phyloP scores from a whole-genome alignment of 2,113 vertebrate genomes.

The Lampris megalopsis region DNA sequence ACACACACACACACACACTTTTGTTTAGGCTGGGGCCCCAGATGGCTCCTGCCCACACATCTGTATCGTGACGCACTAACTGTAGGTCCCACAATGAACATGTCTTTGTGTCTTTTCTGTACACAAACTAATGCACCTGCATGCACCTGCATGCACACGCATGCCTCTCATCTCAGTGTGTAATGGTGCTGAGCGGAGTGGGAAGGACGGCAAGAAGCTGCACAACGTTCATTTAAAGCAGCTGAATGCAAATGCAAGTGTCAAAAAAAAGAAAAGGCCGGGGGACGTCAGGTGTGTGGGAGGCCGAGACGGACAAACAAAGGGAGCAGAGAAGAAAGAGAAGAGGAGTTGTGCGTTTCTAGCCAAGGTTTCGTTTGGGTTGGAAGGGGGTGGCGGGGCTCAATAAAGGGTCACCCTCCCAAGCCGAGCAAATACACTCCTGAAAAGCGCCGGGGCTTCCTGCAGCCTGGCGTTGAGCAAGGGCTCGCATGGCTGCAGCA shows the following conservation, averaged over 20 bases:
- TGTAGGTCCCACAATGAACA: slow-evolving; percentile 74
- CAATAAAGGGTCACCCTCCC: slow-evolving; percentile 75
- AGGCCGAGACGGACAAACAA: slow-evolving; percentile 82
- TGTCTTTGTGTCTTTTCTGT: slow-evolving; percentile 38
- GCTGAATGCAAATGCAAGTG: slow-evolving; percentile 65
- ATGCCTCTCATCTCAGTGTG: slow-evolving; percentile 23
- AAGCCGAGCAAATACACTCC: slow-evolving; percentile 75
- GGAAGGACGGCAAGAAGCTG: slow-evolving; percentile 43
- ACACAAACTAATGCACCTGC: background rate
- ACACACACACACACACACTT: slow-evolving; percentile 45
- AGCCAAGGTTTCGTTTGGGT: slow-evolving; percentile 73
- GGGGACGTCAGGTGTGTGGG: slow-evolving; percentile 82
- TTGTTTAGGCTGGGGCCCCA: slow-evolving; percentile 88
- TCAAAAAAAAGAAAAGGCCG: slow-evolving; percentile 76
- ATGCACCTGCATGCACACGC: slow-evolving; percentile 12
- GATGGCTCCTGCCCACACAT: slow-evolving; percentile 96
- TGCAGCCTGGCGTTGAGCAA: slow-evolving; percentile 67
- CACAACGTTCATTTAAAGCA: slow-evolving; percentile 61
- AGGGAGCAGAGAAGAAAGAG: slow-evolving; percentile 75
- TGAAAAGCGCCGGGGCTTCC: slow-evolving; percentile 67
- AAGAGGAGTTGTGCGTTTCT: slow-evolving; percentile 65
- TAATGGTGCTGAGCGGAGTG: slow-evolving; percentile 21
- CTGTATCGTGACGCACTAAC: slow-evolving; percentile 85
- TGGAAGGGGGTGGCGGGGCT: slow-evolving; percentile 47
- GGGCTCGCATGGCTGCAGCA: slow-evolving; percentile 18